Conservation (phyloP, 2,888 invertebrate genomes). For the Litoditis marina region DNA sequence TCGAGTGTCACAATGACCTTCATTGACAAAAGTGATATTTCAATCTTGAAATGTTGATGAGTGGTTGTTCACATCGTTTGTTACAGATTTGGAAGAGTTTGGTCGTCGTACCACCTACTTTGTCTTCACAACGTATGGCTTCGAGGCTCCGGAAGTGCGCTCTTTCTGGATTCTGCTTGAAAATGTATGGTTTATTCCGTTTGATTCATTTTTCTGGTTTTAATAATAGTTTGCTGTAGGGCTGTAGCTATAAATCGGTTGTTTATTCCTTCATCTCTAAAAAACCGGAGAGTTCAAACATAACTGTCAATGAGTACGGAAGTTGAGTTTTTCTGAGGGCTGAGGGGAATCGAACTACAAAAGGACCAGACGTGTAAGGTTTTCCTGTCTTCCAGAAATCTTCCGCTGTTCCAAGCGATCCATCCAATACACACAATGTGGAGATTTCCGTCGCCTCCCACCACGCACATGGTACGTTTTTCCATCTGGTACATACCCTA, state of each 20-base stretch:
- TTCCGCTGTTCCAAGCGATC: conserved; percentile 26
- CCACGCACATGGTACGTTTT: conserved; percentile 53
- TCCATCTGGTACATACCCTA: too few relatives aligned
- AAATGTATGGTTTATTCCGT: conserved; percentile 27
- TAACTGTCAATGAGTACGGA: not conserved
- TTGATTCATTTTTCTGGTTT: not conserved
- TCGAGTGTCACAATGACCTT: too few relatives aligned
- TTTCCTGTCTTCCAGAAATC: conserved; percentile 9
- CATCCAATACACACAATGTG: conserved; percentile 39
- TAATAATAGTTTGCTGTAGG: not conserved
- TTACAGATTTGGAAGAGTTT: conserved; percentile 28
- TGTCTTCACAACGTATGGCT: conserved; percentile 59
- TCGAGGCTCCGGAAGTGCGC: conserved; percentile 48
- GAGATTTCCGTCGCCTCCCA: conserved; percentile 59
- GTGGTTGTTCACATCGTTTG: not conserved
- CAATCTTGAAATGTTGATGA: too few relatives aligned
- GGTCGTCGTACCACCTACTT: conserved; percentile 53
- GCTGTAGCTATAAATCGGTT: not conserved
- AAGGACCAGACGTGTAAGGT: too few relatives aligned
- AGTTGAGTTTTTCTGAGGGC: not conserved
- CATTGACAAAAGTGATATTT: too few relatives aligned
- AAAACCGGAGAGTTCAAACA: not conserved
- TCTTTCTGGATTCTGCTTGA: conserved; percentile 55
- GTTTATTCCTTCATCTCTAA: not conserved
- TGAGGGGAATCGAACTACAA: too few relatives aligned